Evolutionary conservation across 2,113 vertebrate species (phyloP), one percentile per base, ranked within the genome.

Genomic region (Boulengeromyrus knoepffleri): DNA sequence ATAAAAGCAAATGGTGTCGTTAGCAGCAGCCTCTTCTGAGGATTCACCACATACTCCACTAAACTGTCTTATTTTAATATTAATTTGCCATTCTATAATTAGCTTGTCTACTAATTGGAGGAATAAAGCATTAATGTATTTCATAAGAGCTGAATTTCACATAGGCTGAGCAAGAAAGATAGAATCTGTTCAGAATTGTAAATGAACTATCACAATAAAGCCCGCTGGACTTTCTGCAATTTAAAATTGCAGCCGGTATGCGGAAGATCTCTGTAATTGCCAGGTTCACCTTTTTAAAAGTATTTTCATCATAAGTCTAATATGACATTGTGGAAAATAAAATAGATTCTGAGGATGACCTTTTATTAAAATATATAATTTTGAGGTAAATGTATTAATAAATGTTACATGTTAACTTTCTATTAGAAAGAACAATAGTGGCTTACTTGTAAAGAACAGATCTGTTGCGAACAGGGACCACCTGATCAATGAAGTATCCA

Each of bases 391-490:
- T 50, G 50, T 66, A 49, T 58, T 36, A 39, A 89, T 83, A 50
- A 45, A 36, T 85, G 56, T 42, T 0, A 83, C 66, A 58, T 46
- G 52, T 45, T 31, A 39, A 52, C 36, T 5, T 9, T 27, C 13
- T 62, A 12, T 85, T 53, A 9, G 46, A 24, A 70, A 90, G 36
- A 50, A n/a, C 45, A 52, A 49, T 3, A 66, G 66, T 0, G 50
- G 97, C 98, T 97, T 93, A 99, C 99, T 99, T 99, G 95, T 97
- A 99, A 91, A 99, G 97, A n/a, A 96, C 97, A 80, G 98, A 99
- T 91, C 95, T 97, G 92, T 98, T 99, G 94, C 98, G 98, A 24
- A 96, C 90, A 0, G 96, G 97, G 91, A 99, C 97, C 92, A 94
- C 96, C 93, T 99, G 99, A 91, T 99, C 97, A 0, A 97, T 97